Conservation (phyloP, 2,888 invertebrate genomes). For the Noctua fimbriata region DNA sequence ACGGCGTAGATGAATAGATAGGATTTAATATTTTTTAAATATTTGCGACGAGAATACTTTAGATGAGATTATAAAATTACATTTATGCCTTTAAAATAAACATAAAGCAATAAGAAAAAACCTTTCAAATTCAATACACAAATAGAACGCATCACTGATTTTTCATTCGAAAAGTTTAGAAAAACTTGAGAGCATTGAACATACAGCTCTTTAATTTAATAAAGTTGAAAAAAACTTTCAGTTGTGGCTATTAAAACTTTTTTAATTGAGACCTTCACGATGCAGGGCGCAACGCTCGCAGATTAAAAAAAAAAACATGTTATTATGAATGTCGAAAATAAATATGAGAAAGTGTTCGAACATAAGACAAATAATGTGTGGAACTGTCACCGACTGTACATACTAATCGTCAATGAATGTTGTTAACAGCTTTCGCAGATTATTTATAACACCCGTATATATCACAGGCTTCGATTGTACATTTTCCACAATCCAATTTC, state of each 20-base stretch:
- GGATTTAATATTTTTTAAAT: background rate
- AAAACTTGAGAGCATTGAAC: constrained; percentile 7
- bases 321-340: background rate
- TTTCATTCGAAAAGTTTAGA: constrained; percentile 27
- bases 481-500: constrained; percentile 20
- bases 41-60: background rate
- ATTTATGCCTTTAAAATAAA: background rate
- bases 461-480: constrained; percentile 30
- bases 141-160: constrained; percentile 3
- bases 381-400: background rate
- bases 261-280: constrained; percentile 39
- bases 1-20: background rate
- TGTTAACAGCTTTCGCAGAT: constrained; percentile 18
- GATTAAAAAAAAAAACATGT: background rate
- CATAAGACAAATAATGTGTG: constrained; percentile 11
- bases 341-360: background rate
- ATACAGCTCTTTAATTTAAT: constrained; percentile 5
- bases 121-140: background rate
- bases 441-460: constrained; percentile 27
- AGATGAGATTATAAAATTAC: background rate
- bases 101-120: background rate
- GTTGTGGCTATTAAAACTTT: constrained; percentile 41
- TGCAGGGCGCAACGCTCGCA: background rate
- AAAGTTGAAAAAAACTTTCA: constrained; percentile 18
- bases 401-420: constrained; percentile 27